A percentile compares a stretch with the other conserved stretches of the same genome.
phyloP scores from a whole-genome alignment of 2,888 invertebrate genomes.

The Aspidiotus rigidus region DNA sequence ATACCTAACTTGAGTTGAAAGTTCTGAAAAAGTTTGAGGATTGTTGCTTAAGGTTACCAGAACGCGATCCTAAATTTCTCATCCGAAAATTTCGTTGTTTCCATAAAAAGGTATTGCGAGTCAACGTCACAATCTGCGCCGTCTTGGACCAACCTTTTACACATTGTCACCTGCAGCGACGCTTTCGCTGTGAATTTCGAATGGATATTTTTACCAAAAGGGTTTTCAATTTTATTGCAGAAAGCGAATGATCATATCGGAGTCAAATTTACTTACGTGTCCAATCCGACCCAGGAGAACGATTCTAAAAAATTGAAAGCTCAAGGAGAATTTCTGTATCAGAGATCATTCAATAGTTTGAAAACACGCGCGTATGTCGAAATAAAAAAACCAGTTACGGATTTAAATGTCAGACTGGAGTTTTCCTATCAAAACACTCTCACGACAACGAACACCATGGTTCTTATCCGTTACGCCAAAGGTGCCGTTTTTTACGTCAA shows the following conservation, averaged over 20 bases:
- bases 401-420: constrained; percentile 55
- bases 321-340: constrained; percentile 52
- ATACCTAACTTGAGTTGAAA: no score
- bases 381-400: constrained; percentile 55
- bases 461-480: constrained; percentile 38
- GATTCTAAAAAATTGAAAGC: constrained; percentile 54
- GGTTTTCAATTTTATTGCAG: constrained; percentile 44
- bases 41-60: no score
- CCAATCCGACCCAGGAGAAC: constrained; percentile 51
- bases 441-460: constrained; percentile 25
- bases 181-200: no score
- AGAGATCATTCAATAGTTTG: constrained; percentile 53
- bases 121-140: no score
- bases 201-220: no score
- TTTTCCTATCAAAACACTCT: constrained; percentile 43
- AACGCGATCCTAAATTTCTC: no score
- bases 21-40: no score
- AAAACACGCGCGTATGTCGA: constrained; percentile 55
- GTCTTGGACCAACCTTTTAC: no score
- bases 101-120: no score
- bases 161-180: no score
- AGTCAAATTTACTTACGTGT: constrained; percentile 58
- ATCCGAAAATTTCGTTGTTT: no score
- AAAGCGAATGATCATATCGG: constrained; percentile 64
- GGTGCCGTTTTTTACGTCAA: constrained; percentile 28